Evolutionary conservation across 1,140 invertebrate genomes (phyloP).

Genomic region (Cecropterus lyciades): DNA sequence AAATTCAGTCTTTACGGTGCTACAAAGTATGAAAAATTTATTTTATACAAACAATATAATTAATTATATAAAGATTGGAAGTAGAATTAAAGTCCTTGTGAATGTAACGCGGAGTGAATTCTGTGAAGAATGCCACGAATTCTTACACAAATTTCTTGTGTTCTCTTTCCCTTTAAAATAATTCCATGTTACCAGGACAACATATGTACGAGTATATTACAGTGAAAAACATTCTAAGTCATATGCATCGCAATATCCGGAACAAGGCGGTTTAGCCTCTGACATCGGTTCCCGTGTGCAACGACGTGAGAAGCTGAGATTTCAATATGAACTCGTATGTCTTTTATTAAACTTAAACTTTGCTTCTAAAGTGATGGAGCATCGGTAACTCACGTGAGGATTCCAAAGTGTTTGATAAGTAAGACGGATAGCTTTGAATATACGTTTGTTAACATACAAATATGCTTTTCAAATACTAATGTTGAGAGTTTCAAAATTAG

Average conservation of each 20-base stretch:
- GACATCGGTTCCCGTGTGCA: neutral
- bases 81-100: too few species aligned
- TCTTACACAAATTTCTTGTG: too few species aligned
- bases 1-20: too few species aligned
- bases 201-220: neutral
- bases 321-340: conserved; percentile 1
- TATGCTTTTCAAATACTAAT: too few species aligned
- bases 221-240: neutral
- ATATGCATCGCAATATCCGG: neutral
- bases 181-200: neutral
- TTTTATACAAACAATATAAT: too few species aligned
- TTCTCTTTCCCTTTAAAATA: neutral
- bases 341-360: conserved; percentile 21
- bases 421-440: neutral
- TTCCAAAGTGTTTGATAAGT: conserved; percentile 15
- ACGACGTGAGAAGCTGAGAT: neutral
- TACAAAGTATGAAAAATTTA: too few species aligned
- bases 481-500: too few species aligned
- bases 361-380: conserved; percentile 18
- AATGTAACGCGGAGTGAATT: too few species aligned
- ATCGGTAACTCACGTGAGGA: neutral
- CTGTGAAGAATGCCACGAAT: too few species aligned
- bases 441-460: neutral
- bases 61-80: too few species aligned
- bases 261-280: neutral